Percentiles rank a stretch among this genome's conserved stretches.
phyloP scores from a whole-genome alignment of 1,140 invertebrate species.

The Phortica variegata region DNA sequence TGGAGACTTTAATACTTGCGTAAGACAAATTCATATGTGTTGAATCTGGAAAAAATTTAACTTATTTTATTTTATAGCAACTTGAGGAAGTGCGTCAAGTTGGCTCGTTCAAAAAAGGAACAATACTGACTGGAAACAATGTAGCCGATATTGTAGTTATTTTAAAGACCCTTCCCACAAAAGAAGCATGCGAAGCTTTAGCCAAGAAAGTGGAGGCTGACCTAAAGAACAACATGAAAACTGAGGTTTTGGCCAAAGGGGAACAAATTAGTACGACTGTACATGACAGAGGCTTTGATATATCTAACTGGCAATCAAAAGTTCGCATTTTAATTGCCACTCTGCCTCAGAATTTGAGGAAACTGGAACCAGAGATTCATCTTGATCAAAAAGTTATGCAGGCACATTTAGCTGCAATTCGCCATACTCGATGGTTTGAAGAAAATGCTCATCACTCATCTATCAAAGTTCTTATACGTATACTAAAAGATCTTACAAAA shows the following conservation, averaged over 20 bases:
- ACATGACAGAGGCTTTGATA: slow-evolving; percentile 81
- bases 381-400: slow-evolving; percentile 83
- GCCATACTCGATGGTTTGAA: slow-evolving; percentile 97
- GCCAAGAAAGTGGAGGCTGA: slow-evolving; percentile 87
- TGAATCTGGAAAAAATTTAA: not conserved
- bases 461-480: slow-evolving; percentile 88
- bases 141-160: slow-evolving; percentile 97
- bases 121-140: slow-evolving; percentile 93
- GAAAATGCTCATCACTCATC: slow-evolving; percentile 97
- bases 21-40: slow-evolving; percentile 63
- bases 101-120: slow-evolving; percentile 97
- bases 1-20: slow-evolving; percentile 91
- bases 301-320: slow-evolving; percentile 77
- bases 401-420: slow-evolving; percentile 87
- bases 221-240: slow-evolving; percentile 69
- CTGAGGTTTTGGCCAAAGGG: slow-evolving; percentile 62
- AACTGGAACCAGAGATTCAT: slow-evolving; percentile 89
- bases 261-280: slow-evolving; percentile 65
- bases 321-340: slow-evolving; percentile 91
- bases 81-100: slow-evolving; percentile 94
- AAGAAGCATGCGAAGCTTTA: slow-evolving; percentile 89
- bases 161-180: slow-evolving; percentile 95
- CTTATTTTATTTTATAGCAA: slow-evolving; percentile 66
- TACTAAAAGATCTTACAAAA: slow-evolving; percentile 85
- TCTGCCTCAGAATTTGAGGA: slow-evolving; percentile 87